Evolutionary conservation across 2,888 invertebrate species (phyloP).

Genomic region (Lomographa bimaculata): DNA sequence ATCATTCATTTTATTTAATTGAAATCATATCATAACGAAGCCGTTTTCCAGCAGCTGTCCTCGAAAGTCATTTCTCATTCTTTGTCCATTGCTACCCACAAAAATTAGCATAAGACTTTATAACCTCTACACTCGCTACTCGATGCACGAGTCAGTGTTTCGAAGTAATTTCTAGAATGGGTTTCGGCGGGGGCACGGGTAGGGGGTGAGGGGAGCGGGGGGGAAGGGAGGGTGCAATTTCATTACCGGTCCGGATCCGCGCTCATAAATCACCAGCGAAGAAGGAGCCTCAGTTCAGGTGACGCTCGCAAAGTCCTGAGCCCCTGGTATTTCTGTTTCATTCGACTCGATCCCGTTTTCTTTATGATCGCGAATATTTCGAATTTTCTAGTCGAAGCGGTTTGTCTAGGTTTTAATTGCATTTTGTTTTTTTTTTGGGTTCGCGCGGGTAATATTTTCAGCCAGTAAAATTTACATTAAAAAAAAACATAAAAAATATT

Average conservation of each 20-base stretch:
- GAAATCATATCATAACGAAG: too few species aligned
- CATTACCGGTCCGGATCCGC: constrained; percentile 83
- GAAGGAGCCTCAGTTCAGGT: constrained; percentile 84
- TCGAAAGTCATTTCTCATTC: too few species aligned
- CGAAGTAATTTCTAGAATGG: constrained; percentile 83
- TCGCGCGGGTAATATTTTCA: neutral
- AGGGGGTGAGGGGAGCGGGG: constrained; percentile 53
- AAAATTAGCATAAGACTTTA: constrained; percentile 13
- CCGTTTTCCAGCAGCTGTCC: too few species aligned
- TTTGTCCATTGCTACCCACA: too few species aligned
- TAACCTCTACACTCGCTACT: constrained; percentile 40
- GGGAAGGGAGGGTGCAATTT: constrained; percentile 81
- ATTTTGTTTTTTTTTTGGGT: neutral
- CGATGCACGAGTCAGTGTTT: constrained; percentile 73
- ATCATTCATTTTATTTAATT: too few species aligned
- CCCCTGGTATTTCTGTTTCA: constrained; percentile 72
- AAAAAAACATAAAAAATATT: too few species aligned
- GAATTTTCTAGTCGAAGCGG: constrained; percentile 50
- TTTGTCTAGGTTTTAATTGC: constrained; percentile 19
- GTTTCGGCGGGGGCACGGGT: constrained; percentile 51
- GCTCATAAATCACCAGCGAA: constrained; percentile 84
- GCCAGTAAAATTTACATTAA: too few species aligned
- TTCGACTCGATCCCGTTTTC: constrained; percentile 73
- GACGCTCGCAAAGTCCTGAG: constrained; percentile 77
- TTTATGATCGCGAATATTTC: constrained; percentile 75